phyloP scores from a whole-genome alignment of 1,140 invertebrate species.

The Musca domestica region DNA sequence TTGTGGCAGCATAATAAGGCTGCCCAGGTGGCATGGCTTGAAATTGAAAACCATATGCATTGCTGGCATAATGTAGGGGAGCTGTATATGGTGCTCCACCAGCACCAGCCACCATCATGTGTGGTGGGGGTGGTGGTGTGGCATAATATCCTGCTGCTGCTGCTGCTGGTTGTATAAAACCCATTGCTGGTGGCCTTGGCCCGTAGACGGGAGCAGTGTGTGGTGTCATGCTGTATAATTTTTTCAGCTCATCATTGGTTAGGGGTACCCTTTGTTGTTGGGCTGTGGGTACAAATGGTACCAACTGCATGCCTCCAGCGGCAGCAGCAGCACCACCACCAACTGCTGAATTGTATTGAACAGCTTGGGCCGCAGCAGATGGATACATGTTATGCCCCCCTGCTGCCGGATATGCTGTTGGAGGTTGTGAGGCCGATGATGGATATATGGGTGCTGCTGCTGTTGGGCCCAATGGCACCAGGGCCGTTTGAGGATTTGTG shows the following conservation, averaged over 20 bases:
- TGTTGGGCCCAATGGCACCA: constrained; percentile 43
- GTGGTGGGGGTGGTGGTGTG: constrained; percentile 40
- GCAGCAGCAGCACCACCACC: constrained; percentile 8
- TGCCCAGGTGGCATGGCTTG: neutral
- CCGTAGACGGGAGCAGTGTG: constrained; percentile 10
- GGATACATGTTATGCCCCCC: constrained; percentile 20
- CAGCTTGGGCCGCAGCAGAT: constrained; percentile 11
- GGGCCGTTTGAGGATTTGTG: constrained; percentile 37
- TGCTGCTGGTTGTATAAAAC: constrained; percentile 26
- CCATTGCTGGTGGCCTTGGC: constrained; percentile 22
- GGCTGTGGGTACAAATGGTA: constrained; percentile 38
- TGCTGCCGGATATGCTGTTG: constrained; percentile 28
- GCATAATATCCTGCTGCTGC: constrained; percentile 29
- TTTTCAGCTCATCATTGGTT: constrained; percentile 44
- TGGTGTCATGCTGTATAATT: constrained; percentile 47
- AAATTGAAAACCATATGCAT: constrained; percentile 25
- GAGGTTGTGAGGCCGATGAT: constrained; percentile 22
- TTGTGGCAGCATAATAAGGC: constrained; percentile 12
- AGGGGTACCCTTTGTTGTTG: constrained; percentile 41
- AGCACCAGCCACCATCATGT: neutral
- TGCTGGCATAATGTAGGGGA: constrained; percentile 42
- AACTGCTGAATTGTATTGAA: too few relatives aligned
- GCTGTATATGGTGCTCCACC: constrained; percentile 13
- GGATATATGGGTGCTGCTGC: constrained; percentile 29
- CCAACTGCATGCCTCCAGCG: constrained; percentile 38